These are phyloP conservation scores for Crematogaster levior DNA, from an alignment of 2,888 invertebrate genomes.

Conservation along the genomic window DNA sequence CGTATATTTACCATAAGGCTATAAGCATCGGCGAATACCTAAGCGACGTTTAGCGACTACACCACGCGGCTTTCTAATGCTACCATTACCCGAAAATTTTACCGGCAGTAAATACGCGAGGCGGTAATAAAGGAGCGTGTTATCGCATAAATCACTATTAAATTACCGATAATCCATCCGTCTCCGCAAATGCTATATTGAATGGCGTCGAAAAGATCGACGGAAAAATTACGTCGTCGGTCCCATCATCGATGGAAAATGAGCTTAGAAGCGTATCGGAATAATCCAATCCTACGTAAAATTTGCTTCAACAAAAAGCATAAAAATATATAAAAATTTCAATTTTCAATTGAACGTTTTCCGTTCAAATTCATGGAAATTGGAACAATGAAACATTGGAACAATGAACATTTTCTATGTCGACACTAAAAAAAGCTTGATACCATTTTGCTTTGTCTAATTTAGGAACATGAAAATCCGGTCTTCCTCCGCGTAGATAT, in stretches of 20 bases:
- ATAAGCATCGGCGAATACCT: slow-evolving; percentile 65
- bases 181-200: background rate
- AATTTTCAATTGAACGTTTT: background rate
- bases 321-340: background rate
- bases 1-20: slow-evolving; percentile 71
- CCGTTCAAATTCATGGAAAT: background rate
- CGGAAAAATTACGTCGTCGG: background rate
- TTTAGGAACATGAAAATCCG: slow-evolving; percentile 73
- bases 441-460: slow-evolving; percentile 76
- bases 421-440: slow-evolving; percentile 40
- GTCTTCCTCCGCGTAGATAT: slow-evolving; percentile 76
- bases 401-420: background rate
- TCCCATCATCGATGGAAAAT: background rate
- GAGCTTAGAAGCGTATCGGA: background rate
- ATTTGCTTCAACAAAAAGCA: background rate
- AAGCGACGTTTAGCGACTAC: slow-evolving; percentile 64
- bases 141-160: slow-evolving; percentile 53
- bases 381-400: background rate
- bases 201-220: background rate
- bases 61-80: slow-evolving; percentile 60
- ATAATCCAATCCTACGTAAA: background rate
- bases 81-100: slow-evolving; percentile 53
- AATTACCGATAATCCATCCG: slow-evolving; percentile 25
- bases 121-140: slow-evolving; percentile 41
- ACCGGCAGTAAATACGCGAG: slow-evolving; percentile 51